Evolutionary conservation across 1,140 invertebrate genomes (phyloP), one percentile per base, ranked within the genome.

Genomic region (Papilio xuthus): DNA sequence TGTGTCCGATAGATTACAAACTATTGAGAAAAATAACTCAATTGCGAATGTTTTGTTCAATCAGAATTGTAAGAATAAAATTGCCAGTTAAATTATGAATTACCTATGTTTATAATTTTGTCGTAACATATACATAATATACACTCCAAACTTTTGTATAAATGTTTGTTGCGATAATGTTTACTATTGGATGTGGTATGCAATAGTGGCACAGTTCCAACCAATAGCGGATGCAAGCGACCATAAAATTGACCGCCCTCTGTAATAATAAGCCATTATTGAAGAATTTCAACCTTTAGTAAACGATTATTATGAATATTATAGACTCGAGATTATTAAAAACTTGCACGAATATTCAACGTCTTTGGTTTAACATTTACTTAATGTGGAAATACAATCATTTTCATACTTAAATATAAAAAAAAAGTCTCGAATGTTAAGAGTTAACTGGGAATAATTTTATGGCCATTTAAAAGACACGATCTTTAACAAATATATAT

Each of bases 151-250:
- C 12, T 32, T 28, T 15, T 0, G 6, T 60, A 28, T 12, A 63
- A 0, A 23, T 26, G n/a, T n/a, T n/a, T n/a, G n/a, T 60, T 26
- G 23, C 20, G 28, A 28, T 67, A 67, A 18, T 67, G 56, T 67
- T 67, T 67, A 28, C 60, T 28, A 67, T 67, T 67, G 23, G 56
- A 60, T 60, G 23, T 60, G 56, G 56, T 60, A 13, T 60, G 53
- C 13, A 67, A 28, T 7, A 32, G 26, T 67, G 60, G 60, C 1
- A 15, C 4, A 67, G 13, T 28, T 12, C 6, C 60, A 67, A 15
- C 60, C 60, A 67, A 67, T 67, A 28, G 60, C 60, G 12, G 60
- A 28, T 67, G 60, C 60, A 32, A 13, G 12, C 60, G 26, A 67
- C 13, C 4, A 67, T 67, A 67, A 28, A 67, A 67, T 28, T 13